Evolutionary conservation across 2,888 invertebrate species (phyloP).

Genomic region (Sinohyriopsis cumingii): DNA sequence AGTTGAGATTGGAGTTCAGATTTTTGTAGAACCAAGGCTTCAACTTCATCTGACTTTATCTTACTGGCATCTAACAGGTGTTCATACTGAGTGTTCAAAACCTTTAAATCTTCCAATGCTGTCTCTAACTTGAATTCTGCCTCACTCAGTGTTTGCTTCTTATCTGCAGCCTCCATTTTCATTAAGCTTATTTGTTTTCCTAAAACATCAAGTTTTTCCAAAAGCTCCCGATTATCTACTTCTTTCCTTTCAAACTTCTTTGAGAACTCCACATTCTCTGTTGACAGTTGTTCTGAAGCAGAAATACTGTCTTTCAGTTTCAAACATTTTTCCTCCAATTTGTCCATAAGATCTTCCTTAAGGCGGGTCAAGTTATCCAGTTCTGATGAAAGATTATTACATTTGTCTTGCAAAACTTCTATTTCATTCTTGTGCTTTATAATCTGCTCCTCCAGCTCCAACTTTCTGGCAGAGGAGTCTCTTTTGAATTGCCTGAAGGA

Average conservation of each 20-base stretch:
- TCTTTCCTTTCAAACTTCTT: constrained; percentile 25
- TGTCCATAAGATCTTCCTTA: constrained; percentile 19
- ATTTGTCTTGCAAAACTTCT: constrained; percentile 11
- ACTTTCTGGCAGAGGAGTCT: constrained; percentile 10
- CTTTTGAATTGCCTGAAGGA: not conserved
- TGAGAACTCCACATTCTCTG: constrained; percentile 15
- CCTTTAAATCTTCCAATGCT: no score
- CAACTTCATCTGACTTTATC: no score
- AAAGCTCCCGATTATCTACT: constrained; percentile 28
- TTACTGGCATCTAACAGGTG: no score
- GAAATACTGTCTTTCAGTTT: constrained; percentile 29
- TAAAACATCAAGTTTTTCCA: constrained; percentile 15
- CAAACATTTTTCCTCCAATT: constrained; percentile 26
- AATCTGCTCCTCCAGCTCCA: constrained; percentile 7
- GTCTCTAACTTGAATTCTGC: no score
- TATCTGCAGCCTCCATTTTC: constrained; percentile 28
- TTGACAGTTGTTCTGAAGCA: constrained; percentile 29
- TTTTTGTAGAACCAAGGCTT: no score
- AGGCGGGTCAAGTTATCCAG: constrained; percentile 21
- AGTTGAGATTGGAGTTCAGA: no score
- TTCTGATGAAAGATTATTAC: constrained; percentile 10
- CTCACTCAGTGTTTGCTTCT: not conserved
- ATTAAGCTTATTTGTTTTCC: constrained; percentile 28
- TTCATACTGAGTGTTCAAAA: no score
- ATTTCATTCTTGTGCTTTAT: constrained; percentile 18